phyloP scores from a whole-genome alignment of 2,888 invertebrate genomes.

The Catocala fraxini region DNA sequence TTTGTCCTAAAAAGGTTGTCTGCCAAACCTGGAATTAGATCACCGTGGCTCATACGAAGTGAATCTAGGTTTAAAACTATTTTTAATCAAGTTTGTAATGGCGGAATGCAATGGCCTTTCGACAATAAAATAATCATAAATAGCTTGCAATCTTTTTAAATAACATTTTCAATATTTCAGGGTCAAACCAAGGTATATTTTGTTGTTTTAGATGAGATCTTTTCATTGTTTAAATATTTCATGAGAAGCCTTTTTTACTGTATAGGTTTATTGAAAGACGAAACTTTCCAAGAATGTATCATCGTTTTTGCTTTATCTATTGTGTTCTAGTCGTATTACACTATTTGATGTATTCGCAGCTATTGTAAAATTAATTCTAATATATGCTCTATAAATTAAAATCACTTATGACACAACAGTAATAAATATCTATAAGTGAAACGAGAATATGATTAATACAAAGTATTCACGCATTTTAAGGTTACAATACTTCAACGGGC shows the following conservation, averaged over 20 bases:
- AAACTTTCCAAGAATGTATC: not conserved
- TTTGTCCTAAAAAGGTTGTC: not conserved
- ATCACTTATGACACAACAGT: not conserved
- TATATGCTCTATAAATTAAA: no score
- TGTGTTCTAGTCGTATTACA: not conserved
- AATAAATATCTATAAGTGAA: constrained; percentile 1
- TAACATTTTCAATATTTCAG: no score
- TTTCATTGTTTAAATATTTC: not conserved
- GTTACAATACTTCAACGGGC: constrained; percentile 4
- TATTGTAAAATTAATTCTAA: no score
- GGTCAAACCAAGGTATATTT: no score
- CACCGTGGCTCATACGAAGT: not conserved
- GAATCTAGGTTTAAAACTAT: no score
- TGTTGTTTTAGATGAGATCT: not conserved
- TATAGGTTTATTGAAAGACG: not conserved
- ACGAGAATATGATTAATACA: not conserved
- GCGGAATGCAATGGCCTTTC: no score
- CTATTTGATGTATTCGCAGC: not conserved
- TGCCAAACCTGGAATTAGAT: not conserved
- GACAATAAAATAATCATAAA: no score
- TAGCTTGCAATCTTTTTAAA: no score
- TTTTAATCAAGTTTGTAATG: no score
- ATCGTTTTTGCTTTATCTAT: not conserved
- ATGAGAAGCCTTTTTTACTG: not conserved
- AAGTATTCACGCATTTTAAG: not conserved